Percentiles rank a stretch among this genome's conserved stretches.
These are phyloP conservation scores for Odontesthes bonariensis DNA, from an alignment of 2,113 vertebrate species.

Conservation along the genomic window DNA sequence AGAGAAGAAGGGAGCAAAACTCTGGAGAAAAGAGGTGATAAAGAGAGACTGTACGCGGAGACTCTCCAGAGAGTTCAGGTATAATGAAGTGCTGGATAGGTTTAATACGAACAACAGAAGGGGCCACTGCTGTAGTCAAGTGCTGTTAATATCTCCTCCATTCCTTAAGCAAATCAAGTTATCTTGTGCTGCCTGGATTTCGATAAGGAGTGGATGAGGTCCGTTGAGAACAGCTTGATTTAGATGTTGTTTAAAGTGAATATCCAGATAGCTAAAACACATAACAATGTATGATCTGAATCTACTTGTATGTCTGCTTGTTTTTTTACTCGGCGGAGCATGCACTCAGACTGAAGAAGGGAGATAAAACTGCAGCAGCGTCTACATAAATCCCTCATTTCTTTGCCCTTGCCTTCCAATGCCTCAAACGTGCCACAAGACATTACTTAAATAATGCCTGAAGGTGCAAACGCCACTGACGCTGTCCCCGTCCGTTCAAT, in stretches of 20 bases:
- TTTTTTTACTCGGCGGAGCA: slow-evolving; percentile 63
- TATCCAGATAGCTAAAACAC: slow-evolving; percentile 81
- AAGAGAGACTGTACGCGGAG: slow-evolving; percentile 80
- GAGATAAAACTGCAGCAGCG: slow-evolving; percentile 76
- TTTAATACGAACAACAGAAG: slow-evolving; percentile 81
- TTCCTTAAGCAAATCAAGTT: slow-evolving; percentile 84
- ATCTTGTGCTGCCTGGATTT: slow-evolving; percentile 77
- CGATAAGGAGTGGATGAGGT: slow-evolving; percentile 82
- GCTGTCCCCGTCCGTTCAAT: slow-evolving; percentile 77
- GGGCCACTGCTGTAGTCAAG: slow-evolving; percentile 75
- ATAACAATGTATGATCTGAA: slow-evolving; percentile 77
- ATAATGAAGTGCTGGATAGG: slow-evolving; percentile 84
- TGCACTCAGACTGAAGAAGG: slow-evolving; percentile 52
- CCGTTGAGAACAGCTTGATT: slow-evolving; percentile 80
- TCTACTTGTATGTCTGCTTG: slow-evolving; percentile 76
- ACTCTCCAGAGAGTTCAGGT: slow-evolving; percentile 81
- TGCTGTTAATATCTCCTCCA: slow-evolving; percentile 80
- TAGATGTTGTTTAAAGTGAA: slow-evolving; percentile 83
- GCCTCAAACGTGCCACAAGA: slow-evolving; percentile 81
- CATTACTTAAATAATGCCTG: slow-evolving; percentile 82
- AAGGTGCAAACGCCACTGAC: slow-evolving; percentile 74
- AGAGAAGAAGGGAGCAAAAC: slow-evolving; percentile 65
- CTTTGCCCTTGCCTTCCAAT: slow-evolving; percentile 74
- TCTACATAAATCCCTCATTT: slow-evolving; percentile 80
- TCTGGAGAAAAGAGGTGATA: slow-evolving; percentile 78